Conservation (phyloP, 2,888 invertebrate species). For the Orchestes rusci region DNA sequence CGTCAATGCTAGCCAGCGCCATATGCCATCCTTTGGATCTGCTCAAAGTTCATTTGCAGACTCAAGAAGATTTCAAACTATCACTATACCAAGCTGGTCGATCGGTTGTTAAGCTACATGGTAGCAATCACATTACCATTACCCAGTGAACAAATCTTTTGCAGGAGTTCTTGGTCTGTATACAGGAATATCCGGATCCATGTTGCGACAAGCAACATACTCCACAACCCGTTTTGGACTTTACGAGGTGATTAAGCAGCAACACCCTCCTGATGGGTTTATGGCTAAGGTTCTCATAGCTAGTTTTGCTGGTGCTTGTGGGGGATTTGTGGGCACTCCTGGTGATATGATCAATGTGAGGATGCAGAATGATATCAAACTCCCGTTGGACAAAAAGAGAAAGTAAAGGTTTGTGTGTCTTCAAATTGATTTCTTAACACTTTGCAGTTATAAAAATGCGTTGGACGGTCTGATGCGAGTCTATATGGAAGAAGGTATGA, state of each 20-base stretch:
- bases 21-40: slow-evolving; percentile 96
- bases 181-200: slow-evolving; percentile 90
- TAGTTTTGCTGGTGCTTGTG: slow-evolving; percentile 47
- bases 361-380: slow-evolving; percentile 98
- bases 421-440: neutral
- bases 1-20: slow-evolving; percentile 91
- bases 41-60: slow-evolving; percentile 94
- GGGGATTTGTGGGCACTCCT: slow-evolving; percentile 91
- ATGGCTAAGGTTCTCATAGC: slow-evolving; percentile 68
- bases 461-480: too few relatives aligned
- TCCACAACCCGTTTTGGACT: slow-evolving; percentile 75
- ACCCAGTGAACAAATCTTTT: too few relatives aligned
- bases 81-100: slow-evolving; percentile 64
- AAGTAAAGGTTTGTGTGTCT: slow-evolving; percentile 73
- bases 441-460: too few relatives aligned
- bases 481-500: too few relatives aligned
- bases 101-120: slow-evolving; percentile 77
- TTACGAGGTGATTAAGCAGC: slow-evolving; percentile 69
- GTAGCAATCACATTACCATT: too few relatives aligned
- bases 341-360: slow-evolving; percentile 97
- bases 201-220: slow-evolving; percentile 89
- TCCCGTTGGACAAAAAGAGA: slow-evolving; percentile 74
- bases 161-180: slow-evolving; percentile 80
- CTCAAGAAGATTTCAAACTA: slow-evolving; percentile 82
- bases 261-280: slow-evolving; percentile 42